phyloP scores from a whole-genome alignment of 2,888 invertebrate genomes.

The Cheilosia grossa region DNA sequence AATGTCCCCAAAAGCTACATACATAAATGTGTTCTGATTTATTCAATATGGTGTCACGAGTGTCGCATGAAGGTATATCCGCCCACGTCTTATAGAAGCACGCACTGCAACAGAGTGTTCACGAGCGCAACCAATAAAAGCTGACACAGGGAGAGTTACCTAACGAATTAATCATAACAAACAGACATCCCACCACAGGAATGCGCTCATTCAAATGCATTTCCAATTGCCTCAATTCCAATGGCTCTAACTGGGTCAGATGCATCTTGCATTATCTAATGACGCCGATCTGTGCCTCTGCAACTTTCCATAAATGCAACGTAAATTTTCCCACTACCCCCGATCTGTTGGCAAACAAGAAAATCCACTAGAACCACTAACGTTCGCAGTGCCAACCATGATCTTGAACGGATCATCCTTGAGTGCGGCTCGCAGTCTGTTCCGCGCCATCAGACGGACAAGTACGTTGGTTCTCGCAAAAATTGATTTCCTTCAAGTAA shows the following conservation, averaged over 20 bases:
- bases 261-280: constrained; percentile 59
- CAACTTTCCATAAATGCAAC: constrained; percentile 65
- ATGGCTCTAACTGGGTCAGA: constrained; percentile 28
- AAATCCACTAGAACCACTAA: constrained; percentile 56
- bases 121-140: constrained; percentile 17
- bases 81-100: constrained; percentile 31
- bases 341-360: constrained; percentile 29
- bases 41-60: background rate
- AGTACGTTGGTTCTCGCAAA: constrained; percentile 39
- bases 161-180: constrained; percentile 39
- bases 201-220: constrained; percentile 2
- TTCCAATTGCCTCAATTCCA: constrained; percentile 48
- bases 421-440: constrained; percentile 55
- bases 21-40: background rate
- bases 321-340: constrained; percentile 37
- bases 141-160: constrained; percentile 42
- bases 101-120: background rate
- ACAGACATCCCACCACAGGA: background rate
- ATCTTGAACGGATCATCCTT: constrained; percentile 58
- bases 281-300: background rate
- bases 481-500: background rate
- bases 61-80: background rate
- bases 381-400: background rate
- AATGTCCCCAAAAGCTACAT: background rate
- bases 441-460: constrained; percentile 44